Conservation (phyloP, 2,113 vertebrate species). For the Neofelis nebulosa region DNA sequence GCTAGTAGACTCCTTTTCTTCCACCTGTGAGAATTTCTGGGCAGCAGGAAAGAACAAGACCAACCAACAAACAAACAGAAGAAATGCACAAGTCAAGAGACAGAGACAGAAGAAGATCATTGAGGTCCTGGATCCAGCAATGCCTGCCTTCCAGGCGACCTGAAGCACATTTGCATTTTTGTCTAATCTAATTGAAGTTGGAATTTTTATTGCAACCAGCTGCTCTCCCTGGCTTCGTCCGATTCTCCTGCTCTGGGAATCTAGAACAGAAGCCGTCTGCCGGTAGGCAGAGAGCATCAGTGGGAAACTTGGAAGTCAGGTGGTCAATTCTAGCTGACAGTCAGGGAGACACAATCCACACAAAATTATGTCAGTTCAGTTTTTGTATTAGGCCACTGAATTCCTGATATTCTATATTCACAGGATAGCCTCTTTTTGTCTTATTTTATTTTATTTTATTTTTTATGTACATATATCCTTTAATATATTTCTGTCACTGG, state of each 20-base stretch:
- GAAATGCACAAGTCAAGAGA: not conserved
- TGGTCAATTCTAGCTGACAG: not conserved
- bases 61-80: not conserved
- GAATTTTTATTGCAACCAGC: not conserved
- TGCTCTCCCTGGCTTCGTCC: not conserved
- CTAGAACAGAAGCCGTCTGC: not conserved
- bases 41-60: not conserved
- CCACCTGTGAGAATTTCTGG: not conserved
- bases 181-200: not conserved
- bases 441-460: no score
- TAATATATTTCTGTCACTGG: not conserved
- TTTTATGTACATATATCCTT: not conserved
- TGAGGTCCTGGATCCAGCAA: not conserved
- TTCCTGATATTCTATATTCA: not conserved
- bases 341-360: not conserved
- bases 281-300: not conserved
- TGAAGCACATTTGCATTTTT: not conserved
- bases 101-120: not conserved
- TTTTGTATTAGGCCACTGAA: not conserved
- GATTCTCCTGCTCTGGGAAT: not conserved
- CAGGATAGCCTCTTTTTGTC: not conserved
- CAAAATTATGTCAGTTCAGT: not conserved
- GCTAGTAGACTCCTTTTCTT: not conserved
- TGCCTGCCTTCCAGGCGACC: not conserved
- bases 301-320: not conserved